These are phyloP conservation scores for Ceratina calcarata DNA, from an alignment of 1,140 invertebrate genomes.

Conservation along the genomic window DNA sequence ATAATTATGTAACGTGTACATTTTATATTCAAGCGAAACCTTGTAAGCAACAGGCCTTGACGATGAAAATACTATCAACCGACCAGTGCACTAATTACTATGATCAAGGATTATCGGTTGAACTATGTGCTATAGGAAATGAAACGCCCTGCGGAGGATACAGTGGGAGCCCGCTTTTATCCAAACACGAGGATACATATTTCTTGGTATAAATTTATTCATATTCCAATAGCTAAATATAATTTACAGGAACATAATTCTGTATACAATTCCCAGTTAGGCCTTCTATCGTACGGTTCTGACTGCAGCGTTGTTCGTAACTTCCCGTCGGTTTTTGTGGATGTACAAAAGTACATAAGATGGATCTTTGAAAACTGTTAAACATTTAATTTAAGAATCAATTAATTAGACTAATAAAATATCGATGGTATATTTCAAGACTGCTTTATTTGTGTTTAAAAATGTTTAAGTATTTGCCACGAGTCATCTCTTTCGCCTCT, in stretches of 20 bases:
- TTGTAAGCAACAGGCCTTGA: slow-evolving; percentile 56
- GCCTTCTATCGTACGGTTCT: slow-evolving; percentile 67
- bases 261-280: slow-evolving; percentile 56
- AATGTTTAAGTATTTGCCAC: slow-evolving; percentile 96
- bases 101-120: slow-evolving; percentile 59
- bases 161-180: slow-evolving; percentile 68
- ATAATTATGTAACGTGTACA: slow-evolving; percentile 15
- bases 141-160: slow-evolving; percentile 66
- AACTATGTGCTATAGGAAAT: slow-evolving; percentile 66
- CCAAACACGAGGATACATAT: slow-evolving; percentile 56
- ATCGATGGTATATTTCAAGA: neutral
- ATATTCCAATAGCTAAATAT: slow-evolving; percentile 6
- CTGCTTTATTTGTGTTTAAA: slow-evolving; percentile 80
- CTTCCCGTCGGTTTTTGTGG: slow-evolving; percentile 64
- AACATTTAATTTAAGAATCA: neutral
- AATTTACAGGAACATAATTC: slow-evolving; percentile 3
- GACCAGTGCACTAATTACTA: slow-evolving; percentile 62
- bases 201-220: slow-evolving; percentile 60
- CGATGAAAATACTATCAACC: slow-evolving; percentile 58
- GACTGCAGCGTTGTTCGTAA: slow-evolving; percentile 55
- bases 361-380: slow-evolving; percentile 68
- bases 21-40: slow-evolving; percentile 50
- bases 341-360: slow-evolving; percentile 63
- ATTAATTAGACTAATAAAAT: neutral
- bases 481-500: slow-evolving; percentile 97